A percentile compares a stretch with the other conserved stretches of the same genome.
These are phyloP conservation scores for Melanostoma scalare DNA, from an alignment of 2,888 invertebrate genomes.

Conservation along the genomic window DNA sequence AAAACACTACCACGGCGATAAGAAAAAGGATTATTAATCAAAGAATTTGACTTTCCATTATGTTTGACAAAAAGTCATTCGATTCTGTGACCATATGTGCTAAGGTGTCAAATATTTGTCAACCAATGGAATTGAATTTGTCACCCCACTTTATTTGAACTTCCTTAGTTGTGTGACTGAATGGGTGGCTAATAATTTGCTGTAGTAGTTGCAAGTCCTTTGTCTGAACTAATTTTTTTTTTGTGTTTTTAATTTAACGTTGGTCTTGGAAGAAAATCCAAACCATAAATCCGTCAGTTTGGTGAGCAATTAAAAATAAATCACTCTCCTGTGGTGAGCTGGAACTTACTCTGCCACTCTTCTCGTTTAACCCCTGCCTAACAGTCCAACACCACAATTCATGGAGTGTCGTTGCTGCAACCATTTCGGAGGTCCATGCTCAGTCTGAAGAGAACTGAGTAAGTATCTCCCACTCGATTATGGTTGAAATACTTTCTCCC, in stretches of 20 bases:
- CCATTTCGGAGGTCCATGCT: conserved; percentile 21
- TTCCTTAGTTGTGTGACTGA: conserved; percentile 16
- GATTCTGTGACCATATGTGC: conserved; percentile 43
- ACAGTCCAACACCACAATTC: neutral
- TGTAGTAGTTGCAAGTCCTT: conserved; percentile 43
- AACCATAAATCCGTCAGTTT: conserved; percentile 75
- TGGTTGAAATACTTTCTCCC: conserved; percentile 51
- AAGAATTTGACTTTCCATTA: conserved; percentile 78
- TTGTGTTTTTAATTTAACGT: neutral
- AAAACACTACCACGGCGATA: conserved; percentile 68
- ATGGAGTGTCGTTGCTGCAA: conserved; percentile 21
- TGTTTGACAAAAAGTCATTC: conserved; percentile 35
- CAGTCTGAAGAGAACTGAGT: conserved; percentile 9
- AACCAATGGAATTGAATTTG: conserved; percentile 45
- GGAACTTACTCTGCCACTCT: conserved; percentile 60
- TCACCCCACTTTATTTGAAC: conserved; percentile 10
- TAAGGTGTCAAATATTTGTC: conserved; percentile 68
- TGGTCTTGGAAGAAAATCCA: conserved; percentile 42
- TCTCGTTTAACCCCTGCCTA: conserved; percentile 16
- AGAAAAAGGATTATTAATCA: conserved; percentile 80
- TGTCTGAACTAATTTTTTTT: conserved; percentile 1
- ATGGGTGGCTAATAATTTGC: conserved; percentile 68
- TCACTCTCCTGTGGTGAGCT: conserved; percentile 74
- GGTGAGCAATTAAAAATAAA: conserved; percentile 75
- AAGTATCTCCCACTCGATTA: conserved; percentile 63